Base-by-base conservation (phyloP, 2,797 vertebrate genomes). In the Sandelia bainsii region DNA sequence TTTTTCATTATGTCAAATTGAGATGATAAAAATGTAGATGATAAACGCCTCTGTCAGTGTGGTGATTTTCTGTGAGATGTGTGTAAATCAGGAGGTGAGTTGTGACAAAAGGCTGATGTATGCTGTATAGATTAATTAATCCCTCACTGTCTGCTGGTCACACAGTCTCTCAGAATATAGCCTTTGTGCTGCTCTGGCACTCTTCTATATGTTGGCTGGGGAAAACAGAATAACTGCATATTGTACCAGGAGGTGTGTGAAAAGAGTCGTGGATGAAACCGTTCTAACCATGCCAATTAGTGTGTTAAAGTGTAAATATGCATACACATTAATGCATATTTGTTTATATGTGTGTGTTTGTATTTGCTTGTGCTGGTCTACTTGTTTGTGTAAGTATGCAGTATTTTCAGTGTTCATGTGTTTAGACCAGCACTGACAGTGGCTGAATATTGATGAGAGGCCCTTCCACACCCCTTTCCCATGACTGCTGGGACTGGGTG, bases 401-500 rank as follows among this genome's bases (percentile, higher is more conserved):
- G 42, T 29, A 56, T 74, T 74, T 58, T 58, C 23, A 11, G 62
- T 62, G 71, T 64, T 53, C 64, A 20, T 65, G 34, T 75, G 75
- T 74, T 72, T 82, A 68, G 78, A 67, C 54, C 63, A 72, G 70
- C 70, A 34, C 72, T 56, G 84, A 73, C 71, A 62, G 77, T 56
- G 46, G 68, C 39, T 92, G 93, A 89, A 93, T 92, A 91, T 87
- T 91, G 87, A 94, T 93, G 90, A 92, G 90, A 89, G 88, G 86
- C 84, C 86, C 85, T 49, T 78, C 80, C 75, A 79, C 82, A 54
- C 77, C 78, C 48, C 66, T 89, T 90, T 90, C 87, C 82, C 87
- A 86, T 83, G 86, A 82, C 87, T 72, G 69, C 80, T 72, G 83
- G 82, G 84, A 86, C 82, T 34, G 87, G 85, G 80, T 90, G 91